phyloP scores from a whole-genome alignment of 1,140 invertebrate species.

The Leptonema lineaticorne region DNA sequence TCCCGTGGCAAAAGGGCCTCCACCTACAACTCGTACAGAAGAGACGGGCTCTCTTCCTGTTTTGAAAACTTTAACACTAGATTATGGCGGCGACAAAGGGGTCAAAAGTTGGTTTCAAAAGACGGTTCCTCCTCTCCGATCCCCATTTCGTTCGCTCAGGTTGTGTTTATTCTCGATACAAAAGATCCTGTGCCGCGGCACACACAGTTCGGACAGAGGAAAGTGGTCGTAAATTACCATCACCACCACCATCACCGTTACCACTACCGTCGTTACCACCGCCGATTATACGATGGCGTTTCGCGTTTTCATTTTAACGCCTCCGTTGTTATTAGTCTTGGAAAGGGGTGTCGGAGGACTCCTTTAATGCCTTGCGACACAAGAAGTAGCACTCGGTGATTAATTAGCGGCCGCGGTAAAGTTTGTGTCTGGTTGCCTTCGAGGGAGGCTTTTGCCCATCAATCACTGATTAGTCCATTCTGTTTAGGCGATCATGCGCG shows the following conservation, averaged over 20 bases:
- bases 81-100: conserved; percentile 41
- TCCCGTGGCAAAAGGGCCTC: neutral
- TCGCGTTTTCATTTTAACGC: conserved; percentile 38
- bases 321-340: no score
- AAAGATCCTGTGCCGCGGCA: conserved; percentile 33
- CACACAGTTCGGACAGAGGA: conserved; percentile 10
- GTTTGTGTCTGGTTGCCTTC: no score
- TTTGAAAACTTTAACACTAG: conserved; percentile 40
- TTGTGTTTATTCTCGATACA: conserved; percentile 41
- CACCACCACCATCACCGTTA: no score
- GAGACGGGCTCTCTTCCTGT: conserved; percentile 39
- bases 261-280: no score
- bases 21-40: conserved; percentile 8
- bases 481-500: conserved; percentile 36
- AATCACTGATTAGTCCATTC: conserved; percentile 42
- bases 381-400: conserved; percentile 28
- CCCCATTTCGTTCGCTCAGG: conserved; percentile 10
- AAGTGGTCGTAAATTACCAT: conserved; percentile 30
- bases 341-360: no score
- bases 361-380: conserved; percentile 32
- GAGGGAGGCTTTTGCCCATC: conserved; percentile 22
- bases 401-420: conserved; percentile 36
- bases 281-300: conserved; percentile 22
- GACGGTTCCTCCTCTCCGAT: conserved; percentile 15
- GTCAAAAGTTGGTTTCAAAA: conserved; percentile 42